Percentiles rank a stretch among this genome's conserved stretches.
These are phyloP conservation scores for Folsomia candida DNA, from an alignment of 2,888 invertebrate species.

Conservation along the genomic window DNA sequence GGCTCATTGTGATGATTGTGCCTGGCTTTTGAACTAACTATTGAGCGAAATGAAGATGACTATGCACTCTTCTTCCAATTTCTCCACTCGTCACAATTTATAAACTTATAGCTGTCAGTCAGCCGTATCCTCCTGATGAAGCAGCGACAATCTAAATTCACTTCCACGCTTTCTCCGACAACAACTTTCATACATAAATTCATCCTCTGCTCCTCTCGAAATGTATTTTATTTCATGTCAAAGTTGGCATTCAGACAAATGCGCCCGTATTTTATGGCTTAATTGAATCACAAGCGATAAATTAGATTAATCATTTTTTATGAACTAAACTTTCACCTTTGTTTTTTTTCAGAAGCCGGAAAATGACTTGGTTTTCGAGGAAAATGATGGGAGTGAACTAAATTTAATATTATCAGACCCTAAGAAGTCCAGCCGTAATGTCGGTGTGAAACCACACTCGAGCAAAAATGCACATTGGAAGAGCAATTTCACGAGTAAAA, in stretches of 20 bases:
- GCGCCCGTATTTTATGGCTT: too few species aligned
- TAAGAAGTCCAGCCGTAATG: neutral
- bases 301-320: constrained; percentile 6
- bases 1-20: neutral
- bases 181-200: too few species aligned
- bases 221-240: neutral
- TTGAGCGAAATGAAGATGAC: neutral
- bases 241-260: neutral
- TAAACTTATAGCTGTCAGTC: too few species aligned
- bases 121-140: neutral
- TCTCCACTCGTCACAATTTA: neutral
- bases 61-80: constrained; percentile 5
- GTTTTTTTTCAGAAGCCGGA: constrained; percentile 39
- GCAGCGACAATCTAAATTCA: too few species aligned
- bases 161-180: neutral
- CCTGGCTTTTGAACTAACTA: neutral
- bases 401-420: constrained; percentile 36
- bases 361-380: constrained; percentile 47
- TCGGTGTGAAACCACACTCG: neutral
- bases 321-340: too few species aligned
- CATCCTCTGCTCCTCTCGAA: too few species aligned
- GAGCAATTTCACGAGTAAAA: neutral
- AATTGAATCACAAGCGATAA: neutral
- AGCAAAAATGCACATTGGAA: constrained; percentile 8
- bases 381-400: constrained; percentile 38